Base-by-base conservation (phyloP, 2,888 invertebrate species). In the Tigriopus californicus region DNA sequence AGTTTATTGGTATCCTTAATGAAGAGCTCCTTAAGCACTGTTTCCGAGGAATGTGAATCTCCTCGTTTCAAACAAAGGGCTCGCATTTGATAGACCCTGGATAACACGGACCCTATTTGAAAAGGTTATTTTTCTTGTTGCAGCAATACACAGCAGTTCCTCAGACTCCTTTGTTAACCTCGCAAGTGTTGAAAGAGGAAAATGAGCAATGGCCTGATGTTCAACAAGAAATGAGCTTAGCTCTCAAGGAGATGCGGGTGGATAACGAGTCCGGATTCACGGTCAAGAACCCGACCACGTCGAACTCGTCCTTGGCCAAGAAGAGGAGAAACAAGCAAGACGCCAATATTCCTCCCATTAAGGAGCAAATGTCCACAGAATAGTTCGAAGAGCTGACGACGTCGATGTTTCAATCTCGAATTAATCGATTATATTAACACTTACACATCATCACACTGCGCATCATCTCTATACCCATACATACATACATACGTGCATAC, bases 171-270 rank as follows among this genome's bases (percentile, higher is more conserved):
- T 76, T 98, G 12, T 85, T 88, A 73, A 95, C 97, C 0, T 81
- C 87, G 61, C 77, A 85, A 59, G 81, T 95, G 67, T 75, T 98
- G 22, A 81, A 84, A 40, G 95, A 97, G 71, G 86, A 88, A 55
- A 85, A 84, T 64, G 90, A 90, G 65, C 81, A 84, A 60, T 98
- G 97, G 97, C 85, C 86, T 1, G 95, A 97, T 68, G 91, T 97
- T 5, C 94, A 95, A 74, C 97, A 97, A 72, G 97, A 97, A 75
- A 95, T 98, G 95, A 95, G 90, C 1, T 80, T 92, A 64, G 94
- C 95, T 0, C 74, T 98, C 64, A 94, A 95, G 49, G 92, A 94
- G 56, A 97, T 98, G 97, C 77, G 97, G 58, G 95, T 98, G 10
- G 95, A 95, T 24, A 48, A 48, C 12, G 58, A 54, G 10, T 18